Evolutionary conservation across 2,888 invertebrate species (phyloP), one percentile per base, ranked within the genome.

Genomic region (Acronicta aceris): DNA sequence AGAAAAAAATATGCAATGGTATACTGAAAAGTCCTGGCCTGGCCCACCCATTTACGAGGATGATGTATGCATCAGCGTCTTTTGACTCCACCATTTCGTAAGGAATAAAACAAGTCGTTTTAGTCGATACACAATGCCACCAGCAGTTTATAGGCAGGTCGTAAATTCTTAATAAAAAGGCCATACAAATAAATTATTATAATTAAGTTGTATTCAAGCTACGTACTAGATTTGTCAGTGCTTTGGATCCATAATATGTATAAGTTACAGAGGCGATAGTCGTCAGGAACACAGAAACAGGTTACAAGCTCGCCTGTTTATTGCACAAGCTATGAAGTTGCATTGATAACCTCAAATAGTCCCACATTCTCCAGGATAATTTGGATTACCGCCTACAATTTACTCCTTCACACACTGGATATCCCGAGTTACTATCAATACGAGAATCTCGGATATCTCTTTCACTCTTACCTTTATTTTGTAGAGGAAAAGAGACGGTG

Each of bases 301-400:
- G 48, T 55, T 42, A 27, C 0, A 13, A 5, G 8, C 51, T 27
- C 1, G 12, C 25, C 10, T 33, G 33, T 33, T 54, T 25, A 56
- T 38, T 48, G 45, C 10, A 12, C 16, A 43, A 40, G 15, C 33
- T 40, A 21, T n/a, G 27, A 43, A 42, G 15, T 36, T 40, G n/a
- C 16, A 49, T 36, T 27, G 17, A 60, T 41, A 47, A 30, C 30
- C 9, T 56, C 40, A 40, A 69, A 69, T 60, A 53, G 45, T 46
- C 1, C 57, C 45, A 58, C 58, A 61, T 58, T 66, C 45, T 25
- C 12, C 50, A 41, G 21, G 21, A 46, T 55, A 15, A 50, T 49
- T 49, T 48, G 40, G 10, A 66, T 72, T 54, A 60, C 50, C 15
- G 45, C 46, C 6, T 0, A 59, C 46, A 33, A 51, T 72, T 66